A percentile compares a stretch with the other conserved stretches of the same genome.
These are phyloP conservation scores for Megamerina dolium DNA, from an alignment of 2,888 invertebrate genomes.

Conservation along the genomic window DNA sequence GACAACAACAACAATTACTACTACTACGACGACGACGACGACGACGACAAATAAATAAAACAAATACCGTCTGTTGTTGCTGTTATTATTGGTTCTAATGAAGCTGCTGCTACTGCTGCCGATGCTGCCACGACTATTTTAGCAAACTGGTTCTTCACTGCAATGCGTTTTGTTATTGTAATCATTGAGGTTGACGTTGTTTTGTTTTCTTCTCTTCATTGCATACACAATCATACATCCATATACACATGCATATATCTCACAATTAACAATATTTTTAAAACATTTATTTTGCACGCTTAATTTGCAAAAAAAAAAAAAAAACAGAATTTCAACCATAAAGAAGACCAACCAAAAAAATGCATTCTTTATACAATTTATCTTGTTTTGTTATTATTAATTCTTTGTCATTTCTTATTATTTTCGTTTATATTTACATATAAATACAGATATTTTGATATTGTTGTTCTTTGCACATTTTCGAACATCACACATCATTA, in stretches of 20 bases:
- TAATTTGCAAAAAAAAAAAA: slow-evolving; percentile 8
- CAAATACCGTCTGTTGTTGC: no score
- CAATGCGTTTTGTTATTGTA: background rate
- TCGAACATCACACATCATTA: no score
- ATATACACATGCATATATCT: slow-evolving; percentile 10
- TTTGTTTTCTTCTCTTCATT: background rate
- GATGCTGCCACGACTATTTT: background rate
- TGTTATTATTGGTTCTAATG: no score
- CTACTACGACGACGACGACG: no score
- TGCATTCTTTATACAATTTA: background rate
- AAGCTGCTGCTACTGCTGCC: background rate
- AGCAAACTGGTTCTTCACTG: background rate
- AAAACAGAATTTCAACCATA: slow-evolving; percentile 4
- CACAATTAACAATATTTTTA: background rate
- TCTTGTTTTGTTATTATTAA: no score
- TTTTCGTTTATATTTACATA: no score
- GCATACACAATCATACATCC: background rate
- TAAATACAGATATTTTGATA: no score
- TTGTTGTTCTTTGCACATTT: no score
- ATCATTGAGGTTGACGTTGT: background rate
- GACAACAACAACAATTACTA: no score
- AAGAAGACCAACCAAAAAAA: slow-evolving; percentile 4
- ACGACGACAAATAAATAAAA: no score
- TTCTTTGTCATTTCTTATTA: no score
- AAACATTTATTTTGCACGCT: background rate